phyloP scores from a whole-genome alignment of 2,113 vertebrate genomes.

The Pangasianodon hypophthalmus region DNA sequence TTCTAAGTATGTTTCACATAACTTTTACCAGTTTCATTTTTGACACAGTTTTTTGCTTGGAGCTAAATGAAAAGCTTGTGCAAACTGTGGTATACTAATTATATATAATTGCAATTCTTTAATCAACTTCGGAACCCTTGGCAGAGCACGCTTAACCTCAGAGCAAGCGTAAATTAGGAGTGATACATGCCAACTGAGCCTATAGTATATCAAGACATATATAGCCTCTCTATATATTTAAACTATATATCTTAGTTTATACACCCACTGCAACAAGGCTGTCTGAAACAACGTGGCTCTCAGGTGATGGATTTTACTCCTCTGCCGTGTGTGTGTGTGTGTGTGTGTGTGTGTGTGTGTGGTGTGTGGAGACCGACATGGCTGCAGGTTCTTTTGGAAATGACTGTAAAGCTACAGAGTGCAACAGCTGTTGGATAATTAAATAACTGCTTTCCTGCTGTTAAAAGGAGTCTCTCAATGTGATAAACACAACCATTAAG shows the following conservation, averaged over 20 bases:
- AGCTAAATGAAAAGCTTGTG: neutral
- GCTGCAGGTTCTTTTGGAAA: constrained; percentile 65
- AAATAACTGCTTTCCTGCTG: constrained; percentile 78
- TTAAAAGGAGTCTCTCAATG: constrained; percentile 66
- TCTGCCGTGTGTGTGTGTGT: neutral
- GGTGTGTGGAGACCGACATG: constrained; percentile 25
- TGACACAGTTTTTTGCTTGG: neutral
- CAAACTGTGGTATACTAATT: neutral
- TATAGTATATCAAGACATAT: neutral
- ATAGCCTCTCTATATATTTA: neutral
- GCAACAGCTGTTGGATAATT: constrained; percentile 77
- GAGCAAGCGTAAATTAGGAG: neutral
- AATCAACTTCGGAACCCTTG: neutral
- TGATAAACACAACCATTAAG: constrained; percentile 68
- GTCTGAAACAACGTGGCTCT: neutral
- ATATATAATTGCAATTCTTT: neutral
- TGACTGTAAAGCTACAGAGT: constrained; percentile 70
- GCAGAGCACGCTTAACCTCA: neutral
- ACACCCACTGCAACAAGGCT: neutral
- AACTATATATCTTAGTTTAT: neutral
- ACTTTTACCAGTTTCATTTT: neutral
- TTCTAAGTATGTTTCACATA: neutral
- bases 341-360: constrained; percentile 1
- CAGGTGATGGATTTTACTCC: neutral
- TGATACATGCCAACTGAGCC: neutral